Evolutionary conservation across 2,888 invertebrate species (phyloP).

Genomic region (Chironomus riparius): DNA sequence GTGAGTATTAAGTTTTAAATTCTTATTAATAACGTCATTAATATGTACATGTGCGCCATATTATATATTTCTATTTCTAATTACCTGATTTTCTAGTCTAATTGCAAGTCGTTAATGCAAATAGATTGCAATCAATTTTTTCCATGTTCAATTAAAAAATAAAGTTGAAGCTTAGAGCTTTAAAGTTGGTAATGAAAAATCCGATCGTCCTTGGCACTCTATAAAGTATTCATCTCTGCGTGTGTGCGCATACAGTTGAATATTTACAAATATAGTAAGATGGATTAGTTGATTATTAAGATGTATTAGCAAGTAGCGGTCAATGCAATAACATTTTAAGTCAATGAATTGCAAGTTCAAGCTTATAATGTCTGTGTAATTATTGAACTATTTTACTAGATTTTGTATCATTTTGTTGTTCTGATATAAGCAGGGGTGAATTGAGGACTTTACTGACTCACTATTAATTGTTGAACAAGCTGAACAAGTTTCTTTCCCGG

Average conservation of each 20-base stretch:
- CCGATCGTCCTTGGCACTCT: neutral
- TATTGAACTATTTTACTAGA: no score
- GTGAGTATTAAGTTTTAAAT: constrained; percentile 52
- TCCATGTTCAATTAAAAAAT: neutral
- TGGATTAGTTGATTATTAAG: no score
- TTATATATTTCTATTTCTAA: neutral
- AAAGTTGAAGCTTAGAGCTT: neutral
- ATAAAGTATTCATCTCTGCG: neutral
- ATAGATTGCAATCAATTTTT: constrained; percentile 1
- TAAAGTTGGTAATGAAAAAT: neutral
- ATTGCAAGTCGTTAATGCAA: neutral
- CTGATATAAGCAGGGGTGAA: no score
- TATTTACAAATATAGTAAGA: neutral
- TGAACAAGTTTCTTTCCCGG: no score
- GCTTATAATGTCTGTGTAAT: no score
- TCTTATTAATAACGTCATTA: neutral
- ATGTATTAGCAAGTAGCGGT: no score
- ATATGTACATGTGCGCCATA: neutral
- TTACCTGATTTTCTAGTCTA: neutral
- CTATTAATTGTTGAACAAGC: no score
- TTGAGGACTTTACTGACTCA: no score
- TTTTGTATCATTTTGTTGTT: no score
- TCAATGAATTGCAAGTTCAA: no score
- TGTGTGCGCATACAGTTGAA: neutral
- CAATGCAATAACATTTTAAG: no score